These are phyloP conservation scores for Euspilapteryx auroguttella DNA, from an alignment of 2,888 invertebrate genomes.

Conservation along the genomic window DNA sequence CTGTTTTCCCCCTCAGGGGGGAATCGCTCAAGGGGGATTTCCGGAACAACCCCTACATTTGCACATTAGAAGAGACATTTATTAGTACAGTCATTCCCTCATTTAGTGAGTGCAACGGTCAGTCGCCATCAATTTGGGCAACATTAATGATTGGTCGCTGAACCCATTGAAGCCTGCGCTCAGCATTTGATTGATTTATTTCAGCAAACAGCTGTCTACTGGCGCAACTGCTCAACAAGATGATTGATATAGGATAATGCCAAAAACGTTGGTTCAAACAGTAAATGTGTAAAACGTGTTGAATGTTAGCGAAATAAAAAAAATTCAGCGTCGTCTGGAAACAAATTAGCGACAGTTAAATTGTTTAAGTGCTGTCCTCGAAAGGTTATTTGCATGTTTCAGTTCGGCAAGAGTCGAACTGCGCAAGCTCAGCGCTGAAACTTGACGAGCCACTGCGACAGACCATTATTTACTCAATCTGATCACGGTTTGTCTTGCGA, in stretches of 20 bases:
- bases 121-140: conserved; percentile 24
- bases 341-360: conserved; percentile 54
- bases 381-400: conserved; percentile 43
- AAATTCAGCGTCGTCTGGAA: conserved; percentile 37
- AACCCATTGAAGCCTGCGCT: too few relatives aligned
- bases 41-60: too few relatives aligned
- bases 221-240: conserved; percentile 16
- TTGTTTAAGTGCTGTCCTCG: conserved; percentile 45
- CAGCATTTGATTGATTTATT: conserved; percentile 42
- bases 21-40: too few relatives aligned
- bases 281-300: neutral
- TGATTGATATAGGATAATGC: conserved; percentile 25
- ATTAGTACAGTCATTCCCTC: neutral
- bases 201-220: conserved; percentile 26
- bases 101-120: conserved; percentile 28
- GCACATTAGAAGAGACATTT: too few relatives aligned
- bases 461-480: conserved; percentile 52
- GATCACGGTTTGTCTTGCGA: conserved; percentile 51
- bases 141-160: conserved; percentile 49
- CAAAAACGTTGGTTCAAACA: neutral
- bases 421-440: conserved; percentile 40
- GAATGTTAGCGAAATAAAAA: too few relatives aligned
- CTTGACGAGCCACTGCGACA: conserved; percentile 45
- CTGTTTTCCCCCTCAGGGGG: too few relatives aligned
- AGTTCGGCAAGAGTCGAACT: conserved; percentile 43